Percentiles rank a stretch among this genome's conserved stretches.
Conservation (phyloP, 2,888 invertebrate species). For the Panzeria rudis region DNA sequence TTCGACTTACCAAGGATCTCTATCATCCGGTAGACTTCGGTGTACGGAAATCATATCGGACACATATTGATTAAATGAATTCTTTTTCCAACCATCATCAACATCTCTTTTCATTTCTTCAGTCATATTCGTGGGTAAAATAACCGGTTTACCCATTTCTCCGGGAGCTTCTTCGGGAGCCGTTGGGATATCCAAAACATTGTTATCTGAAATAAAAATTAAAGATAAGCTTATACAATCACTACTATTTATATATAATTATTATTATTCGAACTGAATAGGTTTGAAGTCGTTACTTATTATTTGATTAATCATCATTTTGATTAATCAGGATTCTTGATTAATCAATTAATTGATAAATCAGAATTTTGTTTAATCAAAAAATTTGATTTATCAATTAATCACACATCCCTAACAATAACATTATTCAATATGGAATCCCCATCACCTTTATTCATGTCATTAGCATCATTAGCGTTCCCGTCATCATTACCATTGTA, state of each 20-base stretch:
- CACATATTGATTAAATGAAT: conserved; percentile 99
- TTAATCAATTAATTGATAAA: no score
- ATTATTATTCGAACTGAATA: no score
- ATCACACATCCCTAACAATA: no score
- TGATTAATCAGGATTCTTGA: no score
- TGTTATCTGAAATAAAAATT: conserved; percentile 83
- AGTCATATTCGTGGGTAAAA: conserved; percentile 93
- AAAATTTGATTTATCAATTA: no score
- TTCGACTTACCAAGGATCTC: conserved; percentile 94
- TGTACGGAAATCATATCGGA: conserved; percentile 98
- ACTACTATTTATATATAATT: no score
- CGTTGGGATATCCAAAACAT: conserved; percentile 87
- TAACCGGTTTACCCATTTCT: conserved; percentile 95
- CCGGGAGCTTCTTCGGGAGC: conserved; percentile 87
- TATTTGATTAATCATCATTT: no score
- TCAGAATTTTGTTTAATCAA: no score
- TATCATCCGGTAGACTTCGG: conserved; percentile 95
- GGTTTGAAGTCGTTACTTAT: no score
- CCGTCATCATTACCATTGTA: no score
- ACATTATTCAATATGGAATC: neutral
- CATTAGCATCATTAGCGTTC: neutral
- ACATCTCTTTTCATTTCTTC: conserved; percentile 93
- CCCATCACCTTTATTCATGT: neutral
- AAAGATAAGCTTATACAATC: no score
- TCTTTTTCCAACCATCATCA: conserved; percentile 97